Base-by-base conservation (phyloP, 64 coral and sea anemone species). In the Actinia tenebrosa region DNA sequence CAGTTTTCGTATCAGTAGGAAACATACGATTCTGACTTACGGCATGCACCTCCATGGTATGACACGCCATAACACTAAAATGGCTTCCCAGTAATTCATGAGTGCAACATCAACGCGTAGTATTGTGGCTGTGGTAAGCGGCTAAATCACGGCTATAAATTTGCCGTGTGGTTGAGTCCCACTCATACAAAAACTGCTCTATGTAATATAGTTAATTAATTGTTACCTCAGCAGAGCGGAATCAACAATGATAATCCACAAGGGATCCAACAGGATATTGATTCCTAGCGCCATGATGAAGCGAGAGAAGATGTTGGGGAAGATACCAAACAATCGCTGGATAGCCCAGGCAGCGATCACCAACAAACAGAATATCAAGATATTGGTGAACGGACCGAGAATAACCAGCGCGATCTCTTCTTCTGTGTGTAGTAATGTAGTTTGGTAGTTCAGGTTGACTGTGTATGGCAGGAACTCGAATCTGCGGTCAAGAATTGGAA, bases 371-470 rank as follows among this genome's bases (percentile, higher is more conserved):
- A 98, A 93, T n/a, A 98, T 64, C 53, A 93, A 91, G 72, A 98
- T 98, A 26, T 98, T 98, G 0, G 89, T 83, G 82, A 98, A 93
- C 18, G 95, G 91, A 18, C 95, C 95, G 14, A 93, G 87, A 43
- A 98, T 90, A 0, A 98, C 91, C 77, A 98, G 62, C 19, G 89
- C 87, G 19, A 98, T 98, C 77, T 93, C 91, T 45, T 98, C 91
- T n/a, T 87, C 87, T 9, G 95, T 98, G 71, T 98, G 92, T 16
- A 98, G 62, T 20, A 98, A 52, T 7, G 95, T 98, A 82, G 61
- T 98, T 82, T 98, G 95, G 53, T 98, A 98, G 91, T 98, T 98
- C 59, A 98, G 91, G 63, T 93, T 98, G 20, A 98, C 95, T 3
- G 95, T 89, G 75, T 98, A 98, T 16, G 95, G 91, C 44, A 89